Conservation (phyloP, 2,888 invertebrate species). For the Thymelicus acteon region DNA sequence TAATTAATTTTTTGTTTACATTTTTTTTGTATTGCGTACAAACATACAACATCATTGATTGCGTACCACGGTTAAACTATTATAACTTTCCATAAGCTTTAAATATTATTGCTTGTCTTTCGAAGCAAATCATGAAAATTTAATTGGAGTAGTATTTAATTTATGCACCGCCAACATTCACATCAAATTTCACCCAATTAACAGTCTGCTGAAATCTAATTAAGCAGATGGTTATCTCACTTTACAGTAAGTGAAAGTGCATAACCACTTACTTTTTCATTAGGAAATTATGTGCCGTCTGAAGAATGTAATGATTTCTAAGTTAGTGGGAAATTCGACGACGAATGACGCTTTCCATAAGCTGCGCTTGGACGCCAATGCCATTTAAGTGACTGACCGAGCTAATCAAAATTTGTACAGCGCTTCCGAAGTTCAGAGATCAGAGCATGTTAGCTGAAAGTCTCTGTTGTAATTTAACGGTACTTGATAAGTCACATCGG, state of each 20-base stretch:
- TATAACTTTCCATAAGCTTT: background rate
- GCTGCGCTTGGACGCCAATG: no score
- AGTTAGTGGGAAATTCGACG: background rate
- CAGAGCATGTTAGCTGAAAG: no score
- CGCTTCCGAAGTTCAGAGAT: no score
- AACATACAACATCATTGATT: no score
- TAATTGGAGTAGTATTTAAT: background rate
- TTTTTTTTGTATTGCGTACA: background rate
- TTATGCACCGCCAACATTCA: background rate
- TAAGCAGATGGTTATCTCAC: slow-evolving; percentile 17
- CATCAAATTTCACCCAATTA: slow-evolving; percentile 9
- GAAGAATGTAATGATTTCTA: slow-evolving; percentile 6
- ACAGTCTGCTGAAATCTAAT: slow-evolving; percentile 27
- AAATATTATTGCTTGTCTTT: background rate
- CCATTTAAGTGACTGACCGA: no score
- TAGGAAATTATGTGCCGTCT: background rate
- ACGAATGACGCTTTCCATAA: background rate
- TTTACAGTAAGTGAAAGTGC: slow-evolving; percentile 25
- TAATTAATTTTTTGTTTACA: no score
- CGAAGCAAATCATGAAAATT: background rate
- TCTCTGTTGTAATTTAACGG: no score
- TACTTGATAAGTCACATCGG: no score
- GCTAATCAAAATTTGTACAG: no score
- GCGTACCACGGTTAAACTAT: background rate
- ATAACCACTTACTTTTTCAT: background rate